phyloP scores from a whole-genome alignment of 2,797 vertebrate species.

The Zenarchopterus dispar region DNA sequence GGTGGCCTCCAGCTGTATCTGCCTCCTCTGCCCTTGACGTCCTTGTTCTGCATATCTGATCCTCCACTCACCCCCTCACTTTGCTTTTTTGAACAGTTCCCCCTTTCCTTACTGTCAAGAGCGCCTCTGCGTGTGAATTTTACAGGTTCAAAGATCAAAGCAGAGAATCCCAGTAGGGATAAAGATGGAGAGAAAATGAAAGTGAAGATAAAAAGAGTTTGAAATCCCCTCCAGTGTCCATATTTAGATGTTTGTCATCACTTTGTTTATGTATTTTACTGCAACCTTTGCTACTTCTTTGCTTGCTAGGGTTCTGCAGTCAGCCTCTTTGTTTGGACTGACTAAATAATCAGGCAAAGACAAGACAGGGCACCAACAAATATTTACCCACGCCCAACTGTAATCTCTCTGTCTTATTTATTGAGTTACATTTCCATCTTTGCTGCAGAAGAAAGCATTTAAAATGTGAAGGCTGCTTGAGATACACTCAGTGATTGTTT shows the following conservation, averaged over 20 bases:
- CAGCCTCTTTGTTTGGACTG: constrained; percentile 50
- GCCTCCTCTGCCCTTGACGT: constrained; percentile 76
- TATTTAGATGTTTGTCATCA: constrained; percentile 70
- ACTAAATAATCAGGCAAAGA: constrained; percentile 40
- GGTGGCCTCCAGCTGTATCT: constrained; percentile 72
- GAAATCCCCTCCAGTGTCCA: constrained; percentile 65
- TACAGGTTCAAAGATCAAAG: constrained; percentile 79
- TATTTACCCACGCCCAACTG: constrained; percentile 20
- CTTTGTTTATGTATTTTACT: constrained; percentile 65
- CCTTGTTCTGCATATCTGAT: constrained; percentile 77
- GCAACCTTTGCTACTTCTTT: constrained; percentile 35
- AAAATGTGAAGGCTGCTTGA: constrained; percentile 5
- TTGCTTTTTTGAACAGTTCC: constrained; percentile 61
- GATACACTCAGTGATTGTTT: background rate
- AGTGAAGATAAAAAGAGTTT: constrained; percentile 60
- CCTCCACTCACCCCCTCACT: constrained; percentile 67
- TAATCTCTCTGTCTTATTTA: constrained; percentile 6
- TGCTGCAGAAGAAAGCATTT: constrained; percentile 13
- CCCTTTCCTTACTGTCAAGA: constrained; percentile 68
- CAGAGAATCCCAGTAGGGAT: constrained; percentile 52
- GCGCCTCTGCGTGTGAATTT: constrained; percentile 63
- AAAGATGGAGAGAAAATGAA: constrained; percentile 67
- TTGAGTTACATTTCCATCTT: constrained; percentile 22
- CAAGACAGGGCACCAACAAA: constrained; percentile 29
- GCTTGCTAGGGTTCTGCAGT: constrained; percentile 32